Conservation (phyloP, 53 echinoderm and acorn worm genomes). For the Apostichopus leukothele region DNA sequence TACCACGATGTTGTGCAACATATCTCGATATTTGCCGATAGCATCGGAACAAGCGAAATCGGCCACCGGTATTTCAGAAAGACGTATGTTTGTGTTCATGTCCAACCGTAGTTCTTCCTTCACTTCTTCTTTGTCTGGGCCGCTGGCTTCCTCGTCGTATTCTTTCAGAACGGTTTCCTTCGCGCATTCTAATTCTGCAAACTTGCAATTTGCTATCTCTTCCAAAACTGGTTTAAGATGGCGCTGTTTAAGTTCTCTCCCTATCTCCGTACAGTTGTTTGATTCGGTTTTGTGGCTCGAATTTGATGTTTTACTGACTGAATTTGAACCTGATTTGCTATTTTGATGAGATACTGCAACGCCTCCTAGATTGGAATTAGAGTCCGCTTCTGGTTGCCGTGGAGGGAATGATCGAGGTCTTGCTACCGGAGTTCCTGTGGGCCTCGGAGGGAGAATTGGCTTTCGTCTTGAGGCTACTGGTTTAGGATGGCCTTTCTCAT, state of each 20-base stretch:
- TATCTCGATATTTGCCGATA: neutral
- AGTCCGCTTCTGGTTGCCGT: neutral
- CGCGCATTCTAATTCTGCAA: neutral
- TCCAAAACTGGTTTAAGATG: neutral
- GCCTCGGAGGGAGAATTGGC: neutral
- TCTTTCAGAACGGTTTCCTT: neutral
- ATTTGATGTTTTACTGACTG: neutral
- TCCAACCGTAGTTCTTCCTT: neutral
- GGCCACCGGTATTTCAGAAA: neutral
- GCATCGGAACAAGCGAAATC: neutral
- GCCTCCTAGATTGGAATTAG: neutral
- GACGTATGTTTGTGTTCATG: neutral
- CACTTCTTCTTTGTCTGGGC: neutral
- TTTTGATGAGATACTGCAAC: neutral
- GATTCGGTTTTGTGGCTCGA: neutral
- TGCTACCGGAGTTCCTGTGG: neutral
- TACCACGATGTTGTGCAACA: neutral
- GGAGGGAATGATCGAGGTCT: neutral
- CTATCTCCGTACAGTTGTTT: neutral
- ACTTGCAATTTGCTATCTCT: neutral
- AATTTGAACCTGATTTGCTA: neutral
- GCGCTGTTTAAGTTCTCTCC: neutral
- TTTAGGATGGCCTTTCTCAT: neutral
- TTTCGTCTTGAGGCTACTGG: neutral
- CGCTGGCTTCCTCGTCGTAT: neutral